Conservation (phyloP, 2,888 invertebrate genomes). For the Tillus elongatus region DNA sequence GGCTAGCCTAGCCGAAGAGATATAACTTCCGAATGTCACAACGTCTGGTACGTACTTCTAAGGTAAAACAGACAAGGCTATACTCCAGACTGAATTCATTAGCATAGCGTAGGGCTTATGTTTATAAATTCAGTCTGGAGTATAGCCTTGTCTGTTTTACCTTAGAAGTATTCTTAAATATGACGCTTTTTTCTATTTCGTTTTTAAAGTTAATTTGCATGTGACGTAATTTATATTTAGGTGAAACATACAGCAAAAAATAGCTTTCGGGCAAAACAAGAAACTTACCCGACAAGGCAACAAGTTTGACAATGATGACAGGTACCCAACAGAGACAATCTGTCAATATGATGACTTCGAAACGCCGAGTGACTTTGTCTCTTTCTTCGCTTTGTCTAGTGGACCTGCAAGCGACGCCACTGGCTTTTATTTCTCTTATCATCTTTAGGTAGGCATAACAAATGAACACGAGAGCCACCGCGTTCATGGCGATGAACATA, state of each 20-base stretch:
- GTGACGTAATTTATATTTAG: no score
- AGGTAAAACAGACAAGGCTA: no score
- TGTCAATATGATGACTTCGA: slow-evolving; percentile 51
- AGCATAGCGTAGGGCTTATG: no score
- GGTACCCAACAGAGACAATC: slow-evolving; percentile 55
- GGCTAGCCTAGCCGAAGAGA: no score
- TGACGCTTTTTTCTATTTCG: no score
- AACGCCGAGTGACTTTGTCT: slow-evolving; percentile 48
- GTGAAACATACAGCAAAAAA: not conserved
- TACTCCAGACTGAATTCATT: no score
- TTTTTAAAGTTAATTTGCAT: not conserved
- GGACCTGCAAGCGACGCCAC: slow-evolving; percentile 49
- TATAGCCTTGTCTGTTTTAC: not conserved
- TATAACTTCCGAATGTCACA: no score
- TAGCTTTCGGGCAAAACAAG: no score
- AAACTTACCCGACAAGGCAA: slow-evolving; percentile 46
- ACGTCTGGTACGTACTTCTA: no score
- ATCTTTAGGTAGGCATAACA: slow-evolving; percentile 49
- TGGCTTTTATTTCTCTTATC: slow-evolving; percentile 49
- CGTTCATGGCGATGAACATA: slow-evolving; percentile 49
- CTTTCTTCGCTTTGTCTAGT: slow-evolving; percentile 50
- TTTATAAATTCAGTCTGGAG: not conserved
- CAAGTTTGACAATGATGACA: slow-evolving; percentile 48
- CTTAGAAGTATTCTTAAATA: no score
- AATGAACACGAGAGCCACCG: slow-evolving; percentile 48